A percentile compares a stretch with the other conserved stretches of the same genome.
These are phyloP conservation scores for Macropus fuliginosus DNA, from an alignment of 2,797 vertebrate genomes.

Conservation along the genomic window DNA sequence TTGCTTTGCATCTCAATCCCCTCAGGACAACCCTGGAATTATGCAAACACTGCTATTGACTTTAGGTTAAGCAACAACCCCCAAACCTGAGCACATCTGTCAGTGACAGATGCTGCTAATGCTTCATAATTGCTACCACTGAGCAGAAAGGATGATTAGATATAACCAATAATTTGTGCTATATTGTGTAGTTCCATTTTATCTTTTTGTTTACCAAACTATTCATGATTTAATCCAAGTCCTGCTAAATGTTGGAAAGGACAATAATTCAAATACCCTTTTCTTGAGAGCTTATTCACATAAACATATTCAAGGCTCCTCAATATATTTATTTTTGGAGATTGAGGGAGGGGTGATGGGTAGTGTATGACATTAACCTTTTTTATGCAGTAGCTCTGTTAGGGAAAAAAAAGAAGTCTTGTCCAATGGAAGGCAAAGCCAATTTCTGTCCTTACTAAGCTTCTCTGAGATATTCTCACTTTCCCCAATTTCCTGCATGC, in stretches of 20 bases:
- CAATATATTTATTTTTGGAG: not conserved
- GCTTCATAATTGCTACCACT: slow-evolving; percentile 58
- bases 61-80: slow-evolving; percentile 75
- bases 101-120: slow-evolving; percentile 77
- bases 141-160: slow-evolving; percentile 59
- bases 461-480: not conserved
- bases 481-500: not conserved
- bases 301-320: not conserved
- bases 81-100: slow-evolving; percentile 79
- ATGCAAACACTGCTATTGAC: slow-evolving; percentile 66
- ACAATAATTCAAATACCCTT: not conserved
- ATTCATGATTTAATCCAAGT: slow-evolving; percentile 47
- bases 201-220: slow-evolving; percentile 66
- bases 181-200: slow-evolving; percentile 26
- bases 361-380: not conserved
- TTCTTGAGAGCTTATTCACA: not conserved
- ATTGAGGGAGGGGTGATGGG: not conserved
- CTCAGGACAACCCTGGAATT: slow-evolving; percentile 78
- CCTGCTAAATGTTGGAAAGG: not conserved
- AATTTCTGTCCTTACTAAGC: not conserved
- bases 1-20: not conserved
- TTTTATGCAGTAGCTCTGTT: not conserved
- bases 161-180: slow-evolving; percentile 59
- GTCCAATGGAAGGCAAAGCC: not conserved
- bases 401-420: not conserved